These are phyloP conservation scores for Leptodactylus fuscus DNA, from an alignment of 2,113 vertebrate genomes.

Conservation along the genomic window DNA sequence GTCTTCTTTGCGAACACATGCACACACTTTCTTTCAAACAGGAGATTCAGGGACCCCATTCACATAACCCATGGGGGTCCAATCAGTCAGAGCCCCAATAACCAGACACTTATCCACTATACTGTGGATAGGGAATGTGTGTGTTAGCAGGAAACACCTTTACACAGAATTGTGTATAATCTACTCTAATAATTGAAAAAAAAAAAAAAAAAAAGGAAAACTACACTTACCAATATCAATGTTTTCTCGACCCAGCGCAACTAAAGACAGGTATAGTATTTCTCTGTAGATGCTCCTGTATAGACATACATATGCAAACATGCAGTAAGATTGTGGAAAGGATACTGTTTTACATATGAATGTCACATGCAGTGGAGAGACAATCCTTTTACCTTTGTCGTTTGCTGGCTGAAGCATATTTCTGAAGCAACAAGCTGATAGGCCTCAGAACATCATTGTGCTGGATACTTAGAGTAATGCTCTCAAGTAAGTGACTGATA, in stretches of 20 bases:
- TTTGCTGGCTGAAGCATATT: conserved; percentile 76
- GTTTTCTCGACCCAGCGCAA: conserved; percentile 94
- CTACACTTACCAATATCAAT: conserved; percentile 91
- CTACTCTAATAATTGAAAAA: not conserved
- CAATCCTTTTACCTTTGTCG: conserved; percentile 84
- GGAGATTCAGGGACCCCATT: too few species aligned
- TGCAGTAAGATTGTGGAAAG: not conserved
- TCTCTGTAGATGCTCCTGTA: conserved; percentile 95
- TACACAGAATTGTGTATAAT: too few species aligned
- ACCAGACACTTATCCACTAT: too few species aligned
- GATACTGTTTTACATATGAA: not conserved
- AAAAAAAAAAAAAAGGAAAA: too few species aligned
- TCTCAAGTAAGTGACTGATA: conserved; percentile 84
- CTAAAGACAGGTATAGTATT: conserved; percentile 92
- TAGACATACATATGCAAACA: conserved; percentile 55
- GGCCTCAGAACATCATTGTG: conserved; percentile 91
- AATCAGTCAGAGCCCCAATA: too few species aligned
- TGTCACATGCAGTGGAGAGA: not conserved
- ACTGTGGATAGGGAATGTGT: too few species aligned
- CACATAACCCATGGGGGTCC: too few species aligned
- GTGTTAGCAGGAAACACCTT: too few species aligned
- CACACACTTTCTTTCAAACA: too few species aligned
- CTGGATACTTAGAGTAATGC: conserved; percentile 88
- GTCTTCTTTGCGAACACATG: too few species aligned
- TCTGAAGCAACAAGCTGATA: conserved; percentile 83